These are phyloP conservation scores for Origma solitaria DNA, from an alignment of 2,113 vertebrate genomes.

Conservation along the genomic window DNA sequence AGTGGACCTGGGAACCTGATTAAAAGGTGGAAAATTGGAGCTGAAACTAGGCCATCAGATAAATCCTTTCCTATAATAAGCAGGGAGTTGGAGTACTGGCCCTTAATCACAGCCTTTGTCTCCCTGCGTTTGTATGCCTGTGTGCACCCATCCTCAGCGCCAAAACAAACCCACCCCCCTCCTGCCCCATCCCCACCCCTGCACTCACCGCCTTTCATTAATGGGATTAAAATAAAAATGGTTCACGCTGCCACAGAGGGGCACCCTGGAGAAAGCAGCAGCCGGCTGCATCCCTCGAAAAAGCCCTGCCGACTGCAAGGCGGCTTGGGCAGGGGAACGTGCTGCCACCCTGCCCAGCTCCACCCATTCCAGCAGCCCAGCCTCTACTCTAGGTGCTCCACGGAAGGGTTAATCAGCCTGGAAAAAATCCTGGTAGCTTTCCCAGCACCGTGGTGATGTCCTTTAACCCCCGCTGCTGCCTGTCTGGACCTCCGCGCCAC, in stretches of 20 bases:
- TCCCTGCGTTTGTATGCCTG: conserved; percentile 8
- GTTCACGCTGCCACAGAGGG: not conserved
- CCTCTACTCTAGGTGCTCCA: not conserved
- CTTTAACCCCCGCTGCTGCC: not conserved
- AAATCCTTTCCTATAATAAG: conserved; percentile 9
- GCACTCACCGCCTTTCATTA: not conserved
- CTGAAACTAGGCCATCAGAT: conserved; percentile 44
- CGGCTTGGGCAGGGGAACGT: not conserved
- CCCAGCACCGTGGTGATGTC: not conserved
- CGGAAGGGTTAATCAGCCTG: not conserved
- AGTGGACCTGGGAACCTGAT: not conserved
- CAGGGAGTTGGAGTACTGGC: not conserved
- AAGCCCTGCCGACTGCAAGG: not conserved
- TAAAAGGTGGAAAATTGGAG: conserved; percentile 13
- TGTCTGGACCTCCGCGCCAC: rapidly evolving
- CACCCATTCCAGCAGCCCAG: not conserved
- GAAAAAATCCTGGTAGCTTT: not conserved
- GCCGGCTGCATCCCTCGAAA: not conserved
- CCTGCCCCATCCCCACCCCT: not conserved
- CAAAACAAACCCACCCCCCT: not conserved
- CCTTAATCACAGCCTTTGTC: conserved; percentile 15
- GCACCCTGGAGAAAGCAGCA: not conserved
- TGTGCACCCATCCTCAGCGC: not conserved
- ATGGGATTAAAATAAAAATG: not conserved
- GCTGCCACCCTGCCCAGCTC: not conserved